Percentiles rank a stretch among this genome's conserved stretches.
Conservation (phyloP, 2,113 vertebrate genomes). For the Vanacampus margaritifer region DNA sequence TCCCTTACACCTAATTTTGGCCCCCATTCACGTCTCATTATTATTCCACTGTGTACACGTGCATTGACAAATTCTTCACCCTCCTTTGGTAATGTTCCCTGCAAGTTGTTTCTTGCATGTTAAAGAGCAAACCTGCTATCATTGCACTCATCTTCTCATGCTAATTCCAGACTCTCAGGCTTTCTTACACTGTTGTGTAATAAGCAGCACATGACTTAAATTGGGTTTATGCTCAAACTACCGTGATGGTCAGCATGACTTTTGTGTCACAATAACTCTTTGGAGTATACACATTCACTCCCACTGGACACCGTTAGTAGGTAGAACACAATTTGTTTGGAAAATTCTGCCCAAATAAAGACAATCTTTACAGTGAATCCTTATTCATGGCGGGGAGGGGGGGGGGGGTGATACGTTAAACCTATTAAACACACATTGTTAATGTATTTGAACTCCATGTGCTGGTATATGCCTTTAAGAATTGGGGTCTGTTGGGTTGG, state of each 20-base stretch:
- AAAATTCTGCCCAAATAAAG: too few relatives aligned
- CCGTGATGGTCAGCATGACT: slow-evolving; percentile 12
- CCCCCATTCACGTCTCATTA: slow-evolving; percentile 42
- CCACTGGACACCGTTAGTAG: background rate
- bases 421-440: too few relatives aligned
- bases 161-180: slow-evolving; percentile 6
- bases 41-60: slow-evolving; percentile 15
- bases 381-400: too few relatives aligned
- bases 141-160: background rate
- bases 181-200: slow-evolving; percentile 36
- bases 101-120: slow-evolving; percentile 18
- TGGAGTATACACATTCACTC: background rate
- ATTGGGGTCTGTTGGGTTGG: too few relatives aligned
- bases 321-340: background rate
- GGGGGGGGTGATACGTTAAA: too few relatives aligned
- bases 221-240: slow-evolving; percentile 27
- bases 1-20: slow-evolving; percentile 47
- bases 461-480: too few relatives aligned
- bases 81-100: background rate
- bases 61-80: slow-evolving; percentile 19
- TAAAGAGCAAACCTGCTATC: slow-evolving; percentile 10
- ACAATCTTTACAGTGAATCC: too few relatives aligned
- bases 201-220: slow-evolving; percentile 23
- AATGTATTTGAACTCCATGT: too few relatives aligned
- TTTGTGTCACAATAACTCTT: slow-evolving; percentile 25